These are phyloP conservation scores for Bicyclus anynana DNA, from an alignment of 1,140 invertebrate genomes.

Conservation along the genomic window DNA sequence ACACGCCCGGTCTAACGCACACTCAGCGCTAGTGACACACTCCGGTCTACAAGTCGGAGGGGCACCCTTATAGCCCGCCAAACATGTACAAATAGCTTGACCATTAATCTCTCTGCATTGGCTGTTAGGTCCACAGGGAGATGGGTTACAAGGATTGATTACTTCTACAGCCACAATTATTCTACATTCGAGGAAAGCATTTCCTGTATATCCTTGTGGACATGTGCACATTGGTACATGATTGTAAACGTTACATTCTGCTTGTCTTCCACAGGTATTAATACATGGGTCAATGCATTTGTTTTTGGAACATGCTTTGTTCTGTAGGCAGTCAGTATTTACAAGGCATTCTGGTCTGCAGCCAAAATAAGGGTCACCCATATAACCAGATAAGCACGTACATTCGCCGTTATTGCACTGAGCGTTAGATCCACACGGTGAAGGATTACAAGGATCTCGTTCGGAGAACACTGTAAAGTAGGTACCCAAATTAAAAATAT, in stretches of 20 bases:
- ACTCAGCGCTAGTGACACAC: conserved; percentile 87
- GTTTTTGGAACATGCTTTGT: conserved; percentile 87
- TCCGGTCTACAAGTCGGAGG: conserved; percentile 87
- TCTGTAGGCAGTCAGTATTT: conserved; percentile 87
- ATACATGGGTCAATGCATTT: conserved; percentile 91
- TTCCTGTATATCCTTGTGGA: conserved; percentile 83
- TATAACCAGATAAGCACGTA: conserved; percentile 82
- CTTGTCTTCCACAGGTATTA: conserved; percentile 88
- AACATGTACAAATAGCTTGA: conserved; percentile 82
- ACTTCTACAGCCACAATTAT: conserved; percentile 54
- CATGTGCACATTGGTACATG: conserved; percentile 90
- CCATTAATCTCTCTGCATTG: conserved; percentile 59
- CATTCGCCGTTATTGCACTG: conserved; percentile 78
- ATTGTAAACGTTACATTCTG: conserved; percentile 88
- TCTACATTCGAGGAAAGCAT: conserved; percentile 88
- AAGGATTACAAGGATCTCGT: conserved; percentile 57
- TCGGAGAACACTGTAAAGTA: conserved; percentile 46
- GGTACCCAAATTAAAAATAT: neutral
- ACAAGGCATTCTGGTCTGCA: conserved; percentile 89
- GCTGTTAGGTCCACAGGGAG: conserved; percentile 68
- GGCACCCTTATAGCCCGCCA: conserved; percentile 82
- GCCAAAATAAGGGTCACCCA: conserved; percentile 84
- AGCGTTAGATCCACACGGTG: conserved; percentile 77
- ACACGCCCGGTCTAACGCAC: conserved; percentile 83
- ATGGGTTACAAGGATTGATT: conserved; percentile 71